These are phyloP conservation scores for Agrotis ipsilon DNA, from an alignment of 2,888 invertebrate species.

Conservation along the genomic window DNA sequence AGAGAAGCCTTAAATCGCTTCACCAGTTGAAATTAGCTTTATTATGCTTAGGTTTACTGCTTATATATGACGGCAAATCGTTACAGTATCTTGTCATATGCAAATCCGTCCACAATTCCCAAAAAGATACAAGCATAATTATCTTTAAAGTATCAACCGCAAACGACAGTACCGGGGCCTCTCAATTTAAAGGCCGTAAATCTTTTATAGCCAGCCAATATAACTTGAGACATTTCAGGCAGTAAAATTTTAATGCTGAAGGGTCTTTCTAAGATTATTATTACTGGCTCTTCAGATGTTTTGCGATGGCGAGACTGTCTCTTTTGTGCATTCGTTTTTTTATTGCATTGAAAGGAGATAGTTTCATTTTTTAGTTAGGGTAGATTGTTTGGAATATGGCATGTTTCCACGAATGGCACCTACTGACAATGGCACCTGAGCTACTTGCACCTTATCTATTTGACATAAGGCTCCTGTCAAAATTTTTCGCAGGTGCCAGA, in stretches of 20 bases:
- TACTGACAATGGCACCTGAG: too few species aligned
- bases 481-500: too few species aligned
- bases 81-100: not conserved
- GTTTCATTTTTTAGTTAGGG: too few species aligned
- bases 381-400: too few species aligned
- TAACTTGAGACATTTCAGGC: constrained; percentile 53
- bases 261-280: constrained; percentile 55
- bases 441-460: too few species aligned
- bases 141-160: constrained; percentile 3
- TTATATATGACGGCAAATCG: not conserved
- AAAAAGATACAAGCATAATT: constrained; percentile 1
- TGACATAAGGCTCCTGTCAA: too few species aligned
- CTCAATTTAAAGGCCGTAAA: constrained; percentile 46
- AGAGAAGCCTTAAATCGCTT: too few species aligned
- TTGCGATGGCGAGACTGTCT: constrained; percentile 21
- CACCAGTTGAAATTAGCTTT: too few species aligned
- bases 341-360: not conserved
- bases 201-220: constrained; percentile 55
- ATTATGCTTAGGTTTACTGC: too few species aligned
- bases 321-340: constrained; percentile 26
- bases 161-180: constrained; percentile 3
- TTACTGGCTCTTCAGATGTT: constrained; percentile 44
- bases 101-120: not conserved
- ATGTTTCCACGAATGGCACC: too few species aligned
- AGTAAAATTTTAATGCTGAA: constrained; percentile 59